Base-by-base conservation (phyloP, 2,888 invertebrate genomes). In the Syritta pipiens region DNA sequence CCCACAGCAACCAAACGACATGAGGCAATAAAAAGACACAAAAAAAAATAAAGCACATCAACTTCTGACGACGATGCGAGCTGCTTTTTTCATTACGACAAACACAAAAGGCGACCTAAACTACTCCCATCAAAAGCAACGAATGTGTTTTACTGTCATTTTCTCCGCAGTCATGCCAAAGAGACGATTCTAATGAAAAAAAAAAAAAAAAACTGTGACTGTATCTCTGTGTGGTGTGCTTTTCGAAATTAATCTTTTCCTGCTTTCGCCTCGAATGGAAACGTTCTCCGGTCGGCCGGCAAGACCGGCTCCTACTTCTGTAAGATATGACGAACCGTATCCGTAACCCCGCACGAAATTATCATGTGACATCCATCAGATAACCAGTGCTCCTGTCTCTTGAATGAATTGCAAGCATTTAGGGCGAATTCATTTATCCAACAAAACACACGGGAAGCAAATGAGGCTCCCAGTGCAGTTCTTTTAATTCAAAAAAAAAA, bases 171-270 rank as follows among this genome's bases (percentile, higher is more conserved):
- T 14, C 51, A 10, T 53, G 37, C 46, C 49, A 42, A 49, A 55
- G 72, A 60, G 2, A 28, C 28, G 28, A n/a, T 57, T 74, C 32
- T 65, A 57, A 72, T 59, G 30, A 32, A 67, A 44, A 60, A 60
- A n/a, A n/a, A n/a, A n/a, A n/a, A n/a, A n/a, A n/a, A n/a, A n/a
- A n/a, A n/a, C n/a, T n/a, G n/a, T n/a, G n/a, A n/a, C n/a, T n/a
- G n/a, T n/a, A n/a, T n/a, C n/a, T n/a, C n/a, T n/a, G n/a, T n/a
- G n/a, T n/a, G n/a, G n/a, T 49, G 48, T 44, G 44, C 19, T 46
- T 44, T 14, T 60, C 22, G 68, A 75, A 75, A 75, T 75, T 60
- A 75, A 75, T 75, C 60, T 75, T 60, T 75, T 75, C 74, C 74
- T 75, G 74, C 68, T 60, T 68, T 46, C 24, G 60, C 37, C 53